Conservation (phyloP, 2,113 vertebrate species). For the Tupaia tana region DNA sequence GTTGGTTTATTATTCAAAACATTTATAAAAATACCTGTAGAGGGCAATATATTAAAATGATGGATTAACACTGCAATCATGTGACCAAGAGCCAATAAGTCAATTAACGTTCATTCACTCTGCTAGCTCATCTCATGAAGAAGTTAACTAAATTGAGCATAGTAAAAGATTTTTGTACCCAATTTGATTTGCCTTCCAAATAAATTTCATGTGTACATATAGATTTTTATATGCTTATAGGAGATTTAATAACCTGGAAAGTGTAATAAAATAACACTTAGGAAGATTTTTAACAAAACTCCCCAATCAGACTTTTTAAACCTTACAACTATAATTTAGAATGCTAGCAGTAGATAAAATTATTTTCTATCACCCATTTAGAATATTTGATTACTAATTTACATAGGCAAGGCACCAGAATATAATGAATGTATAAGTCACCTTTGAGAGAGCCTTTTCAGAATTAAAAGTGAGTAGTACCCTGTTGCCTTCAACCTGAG, state of each 20-base stretch:
- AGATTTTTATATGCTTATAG: conserved; percentile 57
- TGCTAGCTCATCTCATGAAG: conserved; percentile 78
- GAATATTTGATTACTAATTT: conserved; percentile 89
- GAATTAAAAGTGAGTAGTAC: conserved; percentile 74
- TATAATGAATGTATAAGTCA: conserved; percentile 85
- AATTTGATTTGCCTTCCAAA: conserved; percentile 69
- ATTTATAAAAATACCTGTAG: conserved; percentile 74
- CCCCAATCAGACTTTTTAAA: conserved; percentile 68
- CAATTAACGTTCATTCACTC: conserved; percentile 85
- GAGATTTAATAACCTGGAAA: conserved; percentile 75
- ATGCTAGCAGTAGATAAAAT: conserved; percentile 77
- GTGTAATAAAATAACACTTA: conserved; percentile 49
- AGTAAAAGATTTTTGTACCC: conserved; percentile 72
- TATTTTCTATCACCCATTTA: conserved; percentile 85
- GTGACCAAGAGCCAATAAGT: conserved; percentile 82
- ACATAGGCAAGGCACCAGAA: conserved; percentile 84
- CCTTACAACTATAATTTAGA: conserved; percentile 72
- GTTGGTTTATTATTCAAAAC: conserved; percentile 77
- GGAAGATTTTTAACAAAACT: conserved; percentile 76
- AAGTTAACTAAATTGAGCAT: conserved; percentile 80
- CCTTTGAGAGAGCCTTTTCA: conserved; percentile 81
- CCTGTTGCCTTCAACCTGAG: conserved; percentile 71
- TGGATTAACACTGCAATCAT: conserved; percentile 80
- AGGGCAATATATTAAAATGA: conserved; percentile 83
- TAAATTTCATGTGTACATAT: conserved; percentile 61